phyloP scores from a whole-genome alignment of 1,140 invertebrate species.

The Nasonia longicornis region DNA sequence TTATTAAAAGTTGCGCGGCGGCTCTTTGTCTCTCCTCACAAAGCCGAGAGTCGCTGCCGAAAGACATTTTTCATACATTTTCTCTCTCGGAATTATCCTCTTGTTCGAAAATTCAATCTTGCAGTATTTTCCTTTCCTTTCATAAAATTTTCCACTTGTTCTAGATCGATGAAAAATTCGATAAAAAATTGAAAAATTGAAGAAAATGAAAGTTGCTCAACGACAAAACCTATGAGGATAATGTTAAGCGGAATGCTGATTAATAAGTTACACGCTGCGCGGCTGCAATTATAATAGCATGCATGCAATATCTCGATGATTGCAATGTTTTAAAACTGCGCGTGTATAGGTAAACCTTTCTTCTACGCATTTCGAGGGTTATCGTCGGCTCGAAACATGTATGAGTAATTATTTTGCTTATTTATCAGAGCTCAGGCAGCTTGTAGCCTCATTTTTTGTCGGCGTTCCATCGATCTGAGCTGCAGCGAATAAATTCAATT shows the following conservation, averaged over 20 bases:
- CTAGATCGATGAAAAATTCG: not conserved
- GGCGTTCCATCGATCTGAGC: not conserved
- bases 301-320: not conserved
- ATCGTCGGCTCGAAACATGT: not conserved
- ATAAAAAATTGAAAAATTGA: conserved; percentile 7
- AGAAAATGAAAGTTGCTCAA: conserved; percentile 21
- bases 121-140: no score
- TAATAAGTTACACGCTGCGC: conserved; percentile 2
- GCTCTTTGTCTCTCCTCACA: no score
- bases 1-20: no score
- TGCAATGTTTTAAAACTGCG: not conserved
- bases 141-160: no score
- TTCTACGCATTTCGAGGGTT: not conserved
- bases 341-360: not conserved
- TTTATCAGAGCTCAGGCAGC: not conserved
- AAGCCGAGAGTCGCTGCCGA: no score
- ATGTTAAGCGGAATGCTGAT: conserved; percentile 31
- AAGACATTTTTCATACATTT: no score
- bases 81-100: no score
- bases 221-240: not conserved
- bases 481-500: not conserved
- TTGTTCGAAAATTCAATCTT: no score
- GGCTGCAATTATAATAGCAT: conserved; percentile 30
- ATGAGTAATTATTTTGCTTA: not conserved
- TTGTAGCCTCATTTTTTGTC: not conserved